Conservation (phyloP, 2,888 invertebrate species). For the Phrixothrix hirtus region DNA sequence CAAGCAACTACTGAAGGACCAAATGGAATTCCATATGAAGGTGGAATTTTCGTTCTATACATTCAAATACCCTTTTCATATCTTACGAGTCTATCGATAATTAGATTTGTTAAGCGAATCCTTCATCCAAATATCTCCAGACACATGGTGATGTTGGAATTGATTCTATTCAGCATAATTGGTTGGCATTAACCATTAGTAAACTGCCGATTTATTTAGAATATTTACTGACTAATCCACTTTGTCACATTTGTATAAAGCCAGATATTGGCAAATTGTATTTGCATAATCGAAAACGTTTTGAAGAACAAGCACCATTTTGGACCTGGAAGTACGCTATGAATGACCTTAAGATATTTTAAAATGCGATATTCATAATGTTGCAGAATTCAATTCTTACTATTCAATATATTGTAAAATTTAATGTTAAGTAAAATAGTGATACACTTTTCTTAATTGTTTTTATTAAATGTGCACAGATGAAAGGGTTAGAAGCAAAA, state of each 20-base stretch:
- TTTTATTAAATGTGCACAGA: too few relatives aligned
- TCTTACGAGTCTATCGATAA: slow-evolving; percentile 89
- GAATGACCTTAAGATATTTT: slow-evolving; percentile 71
- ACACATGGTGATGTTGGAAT: slow-evolving; percentile 95
- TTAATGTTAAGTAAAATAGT: too few relatives aligned
- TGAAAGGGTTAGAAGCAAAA: too few relatives aligned
- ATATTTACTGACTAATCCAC: too few relatives aligned
- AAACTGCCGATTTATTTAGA: too few relatives aligned
- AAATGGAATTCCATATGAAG: slow-evolving; percentile 90
- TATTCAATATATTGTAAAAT: too few relatives aligned
- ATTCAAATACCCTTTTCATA: slow-evolving; percentile 87
- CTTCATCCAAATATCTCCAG: slow-evolving; percentile 94
- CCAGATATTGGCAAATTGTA: slow-evolving; percentile 81
- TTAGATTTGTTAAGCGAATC: slow-evolving; percentile 89
- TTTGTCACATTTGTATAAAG: slow-evolving; percentile 89
- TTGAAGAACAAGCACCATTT: slow-evolving; percentile 77
- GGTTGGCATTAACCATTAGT: too few relatives aligned
- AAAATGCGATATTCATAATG: too few relatives aligned
- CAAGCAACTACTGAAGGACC: slow-evolving; percentile 92
- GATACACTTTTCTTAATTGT: too few relatives aligned
- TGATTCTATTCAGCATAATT: slow-evolving; percentile 71
- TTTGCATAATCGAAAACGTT: slow-evolving; percentile 69
- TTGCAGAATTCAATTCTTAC: too few relatives aligned
- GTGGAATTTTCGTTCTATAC: slow-evolving; percentile 88
- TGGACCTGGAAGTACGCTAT: slow-evolving; percentile 94